Evolutionary conservation across 1,140 invertebrate genomes (phyloP).

Genomic region (Drosophila truncata): DNA sequence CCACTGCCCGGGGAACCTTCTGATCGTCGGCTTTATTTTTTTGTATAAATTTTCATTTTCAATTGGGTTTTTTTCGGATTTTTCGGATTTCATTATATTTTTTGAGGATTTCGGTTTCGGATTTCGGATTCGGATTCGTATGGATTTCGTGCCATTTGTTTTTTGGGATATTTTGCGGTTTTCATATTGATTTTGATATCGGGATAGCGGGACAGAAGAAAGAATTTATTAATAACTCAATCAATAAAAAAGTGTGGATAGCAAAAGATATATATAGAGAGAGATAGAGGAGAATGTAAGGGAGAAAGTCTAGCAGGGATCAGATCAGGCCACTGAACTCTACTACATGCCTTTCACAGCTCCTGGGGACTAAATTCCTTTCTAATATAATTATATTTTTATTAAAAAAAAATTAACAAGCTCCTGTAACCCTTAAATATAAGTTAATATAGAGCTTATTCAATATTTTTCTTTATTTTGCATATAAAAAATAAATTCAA

Average conservation of each 20-base stretch:
- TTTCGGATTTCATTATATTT: slow-evolving; percentile 16
- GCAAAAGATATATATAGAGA: not conserved
- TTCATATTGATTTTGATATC: slow-evolving; percentile 14
- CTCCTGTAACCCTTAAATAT: not conserved
- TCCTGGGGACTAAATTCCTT: not conserved
- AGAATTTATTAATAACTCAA: slow-evolving; percentile 26
- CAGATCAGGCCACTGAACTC: slow-evolving; percentile 10
- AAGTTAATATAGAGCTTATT: not conserved
- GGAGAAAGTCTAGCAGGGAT: slow-evolving; percentile 6
- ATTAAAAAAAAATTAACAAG: not conserved
- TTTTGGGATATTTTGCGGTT: slow-evolving; percentile 14
- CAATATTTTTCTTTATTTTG: not conserved
- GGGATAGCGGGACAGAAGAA: slow-evolving; percentile 25
- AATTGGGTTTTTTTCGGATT: slow-evolving; percentile 5
- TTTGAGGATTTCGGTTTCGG: slow-evolving; percentile 4
- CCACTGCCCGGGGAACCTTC: slow-evolving; percentile 67
- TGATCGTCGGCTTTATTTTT: slow-evolving; percentile 71
- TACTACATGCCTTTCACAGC: slow-evolving; percentile 1
- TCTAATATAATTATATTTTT: no score
- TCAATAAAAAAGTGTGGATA: slow-evolving; percentile 1
- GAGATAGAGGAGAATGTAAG: not conserved
- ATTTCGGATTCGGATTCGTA: slow-evolving; percentile 18
- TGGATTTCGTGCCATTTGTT: slow-evolving; percentile 18
- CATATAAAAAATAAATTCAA: not conserved
- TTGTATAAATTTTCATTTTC: slow-evolving; percentile 4